Conservation (phyloP, 1,140 invertebrate genomes). For the Drosophila tropicalis region DNA sequence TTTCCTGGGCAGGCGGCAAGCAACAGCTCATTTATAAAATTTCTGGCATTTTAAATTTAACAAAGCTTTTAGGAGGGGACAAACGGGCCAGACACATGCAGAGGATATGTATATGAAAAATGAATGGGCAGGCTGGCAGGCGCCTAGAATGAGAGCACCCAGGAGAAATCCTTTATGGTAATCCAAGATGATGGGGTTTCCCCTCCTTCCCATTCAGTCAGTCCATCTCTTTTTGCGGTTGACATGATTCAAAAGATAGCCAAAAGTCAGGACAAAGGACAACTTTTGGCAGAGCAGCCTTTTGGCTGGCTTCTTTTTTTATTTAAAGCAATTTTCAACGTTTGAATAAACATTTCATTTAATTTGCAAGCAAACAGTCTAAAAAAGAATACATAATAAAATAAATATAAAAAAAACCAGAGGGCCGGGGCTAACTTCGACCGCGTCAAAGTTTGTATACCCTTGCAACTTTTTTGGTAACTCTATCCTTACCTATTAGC, state of each 20-base stretch:
- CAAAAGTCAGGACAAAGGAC: constrained; percentile 68
- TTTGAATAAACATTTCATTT: constrained; percentile 82
- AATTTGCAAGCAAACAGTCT: constrained; percentile 72
- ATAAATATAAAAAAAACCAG: constrained; percentile 39
- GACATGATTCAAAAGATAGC: constrained; percentile 78
- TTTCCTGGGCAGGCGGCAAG: constrained; percentile 31
- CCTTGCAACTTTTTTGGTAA: no score
- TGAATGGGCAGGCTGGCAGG: constrained; percentile 55
- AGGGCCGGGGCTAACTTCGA: no score
- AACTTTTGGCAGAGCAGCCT: constrained; percentile 63
- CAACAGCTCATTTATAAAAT: constrained; percentile 75
- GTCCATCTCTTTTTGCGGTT: constrained; percentile 64
- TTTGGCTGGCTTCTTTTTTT: constrained; percentile 47
- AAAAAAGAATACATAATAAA: constrained; percentile 69
- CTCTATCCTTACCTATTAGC: no score
- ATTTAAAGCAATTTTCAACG: constrained; percentile 74
- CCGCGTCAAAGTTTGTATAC: no score
- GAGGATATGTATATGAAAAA: constrained; percentile 66
- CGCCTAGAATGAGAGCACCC: constrained; percentile 46
- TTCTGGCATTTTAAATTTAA: constrained; percentile 69
- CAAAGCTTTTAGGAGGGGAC: constrained; percentile 44
- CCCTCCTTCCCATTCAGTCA: neutral
- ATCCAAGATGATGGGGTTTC: constrained; percentile 64
- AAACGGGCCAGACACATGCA: constrained; percentile 45
- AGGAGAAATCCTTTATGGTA: constrained; percentile 71